These are phyloP conservation scores for Hiodon alosoides DNA, from an alignment of 2,113 vertebrate species.

Conservation along the genomic window DNA sequence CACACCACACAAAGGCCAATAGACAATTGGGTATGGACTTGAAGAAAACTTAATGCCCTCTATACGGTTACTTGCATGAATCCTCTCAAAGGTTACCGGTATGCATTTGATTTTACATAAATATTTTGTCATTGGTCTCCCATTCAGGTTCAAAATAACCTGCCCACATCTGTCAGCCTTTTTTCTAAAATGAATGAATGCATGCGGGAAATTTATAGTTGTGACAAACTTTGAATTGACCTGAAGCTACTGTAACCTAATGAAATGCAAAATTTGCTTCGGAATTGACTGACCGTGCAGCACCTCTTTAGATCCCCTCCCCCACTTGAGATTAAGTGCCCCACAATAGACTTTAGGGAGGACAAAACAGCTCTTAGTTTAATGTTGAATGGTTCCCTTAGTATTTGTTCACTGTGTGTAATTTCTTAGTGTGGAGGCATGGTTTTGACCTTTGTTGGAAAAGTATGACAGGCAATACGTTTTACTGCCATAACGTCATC, in stretches of 20 bases:
- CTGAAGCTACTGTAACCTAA: not conserved
- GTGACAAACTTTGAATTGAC: not conserved
- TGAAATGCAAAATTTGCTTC: not conserved
- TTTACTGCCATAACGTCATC: not conserved
- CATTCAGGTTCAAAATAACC: not conserved
- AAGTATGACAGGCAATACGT: not conserved
- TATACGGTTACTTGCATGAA: too few relatives aligned
- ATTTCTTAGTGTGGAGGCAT: not conserved
- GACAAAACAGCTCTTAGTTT: not conserved
- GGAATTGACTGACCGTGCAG: not conserved
- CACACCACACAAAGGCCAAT: too few relatives aligned
- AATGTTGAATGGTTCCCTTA: conserved; percentile 5
- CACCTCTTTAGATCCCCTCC: not conserved
- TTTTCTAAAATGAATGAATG: not conserved
- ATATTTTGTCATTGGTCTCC: too few relatives aligned
- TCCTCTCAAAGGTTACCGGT: too few relatives aligned
- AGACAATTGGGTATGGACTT: too few relatives aligned
- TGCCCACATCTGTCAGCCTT: not conserved
- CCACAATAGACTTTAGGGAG: not conserved
- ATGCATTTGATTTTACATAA: too few relatives aligned
- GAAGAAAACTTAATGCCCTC: too few relatives aligned
- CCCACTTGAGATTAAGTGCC: not conserved
- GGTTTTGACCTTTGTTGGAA: not conserved
- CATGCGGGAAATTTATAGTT: not conserved
- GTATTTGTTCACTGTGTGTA: conserved; percentile 10